Base-by-base conservation (phyloP, 2,888 invertebrate genomes). In the Epinotia ramella region DNA sequence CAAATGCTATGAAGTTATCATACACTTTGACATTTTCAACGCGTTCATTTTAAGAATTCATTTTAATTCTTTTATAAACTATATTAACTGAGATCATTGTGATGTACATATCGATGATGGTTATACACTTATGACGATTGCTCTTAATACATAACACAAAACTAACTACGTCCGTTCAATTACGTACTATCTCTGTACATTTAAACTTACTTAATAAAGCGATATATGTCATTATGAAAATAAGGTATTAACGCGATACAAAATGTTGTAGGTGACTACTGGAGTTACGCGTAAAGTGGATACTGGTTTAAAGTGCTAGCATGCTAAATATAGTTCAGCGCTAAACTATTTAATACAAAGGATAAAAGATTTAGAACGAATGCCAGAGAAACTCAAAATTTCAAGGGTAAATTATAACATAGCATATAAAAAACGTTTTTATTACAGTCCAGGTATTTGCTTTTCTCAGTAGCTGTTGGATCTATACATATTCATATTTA, bases 141-240 rank as follows among this genome's bases (percentile, higher is more conserved):
- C 44, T 59, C 65, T 28, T 60, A 59, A 20, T 60, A 65, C 18
- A 24, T 28, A 28, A 28, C 2, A 28, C 24, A 28, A 28, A 28
- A 28, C 24, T 60, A 70, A 13, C 20, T 20, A 49, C 6, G 44
- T 70, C 69, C 56, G 44, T 71, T 70, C 40, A 60, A 60, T 66
- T 66, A 75, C 53, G 57, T 33, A 53, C 40, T 18, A 57, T 44
- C 74, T 64, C 24, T 44, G 70, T 74, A 16, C 69, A 33, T 28
- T 68, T 28, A 60, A 57, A 68, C 16, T 20, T 59, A 20, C 24
- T 69, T 64, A 69, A 74, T 70, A 63, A 59, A 74, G 69, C 69
- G 74, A 74, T 70, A 69, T 57, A 69, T 69, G 63, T 59, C 40
- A 74, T 70, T 74, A 74, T 40, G 69, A 70, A 70, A 66, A 66